Conservation (phyloP, 2,888 invertebrate genomes). For the Serrognathus titanus region DNA sequence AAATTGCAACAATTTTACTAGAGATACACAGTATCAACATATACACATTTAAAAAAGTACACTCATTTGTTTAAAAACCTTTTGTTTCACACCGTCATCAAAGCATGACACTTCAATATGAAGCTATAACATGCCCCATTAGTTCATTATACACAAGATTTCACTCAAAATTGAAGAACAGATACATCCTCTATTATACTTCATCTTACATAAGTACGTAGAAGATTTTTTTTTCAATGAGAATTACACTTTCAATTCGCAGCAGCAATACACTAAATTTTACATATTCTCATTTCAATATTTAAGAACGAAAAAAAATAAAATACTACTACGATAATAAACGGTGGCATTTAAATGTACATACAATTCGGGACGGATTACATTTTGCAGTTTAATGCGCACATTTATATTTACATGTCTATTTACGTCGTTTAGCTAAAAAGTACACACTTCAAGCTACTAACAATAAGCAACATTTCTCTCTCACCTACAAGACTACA, state of each 20-base stretch:
- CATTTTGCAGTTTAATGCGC: no score
- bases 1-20: conserved; percentile 52
- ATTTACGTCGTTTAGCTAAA: no score
- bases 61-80: conserved; percentile 13
- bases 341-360: no score
- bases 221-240: conserved; percentile 8
- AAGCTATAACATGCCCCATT: conserved; percentile 31
- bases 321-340: no score
- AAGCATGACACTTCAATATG: conserved; percentile 40
- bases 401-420: no score
- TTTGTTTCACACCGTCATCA: conserved; percentile 6
- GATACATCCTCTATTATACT: conserved; percentile 17
- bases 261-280: no score
- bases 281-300: no score
- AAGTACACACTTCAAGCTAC: no score
- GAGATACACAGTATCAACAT: conserved; percentile 53
- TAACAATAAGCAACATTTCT: no score
- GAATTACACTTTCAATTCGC: background rate
- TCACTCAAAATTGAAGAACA: conserved; percentile 5
- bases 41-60: conserved; percentile 24
- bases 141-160: conserved; percentile 14
- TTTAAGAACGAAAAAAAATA: no score
- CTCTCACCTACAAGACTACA: no score
- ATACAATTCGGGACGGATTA: no score
- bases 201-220: conserved; percentile 18